Percentiles rank a stretch among this genome's conserved stretches.
These are phyloP conservation scores for Mungos mungo DNA, from an alignment of 2,113 vertebrate genomes.

Conservation along the genomic window DNA sequence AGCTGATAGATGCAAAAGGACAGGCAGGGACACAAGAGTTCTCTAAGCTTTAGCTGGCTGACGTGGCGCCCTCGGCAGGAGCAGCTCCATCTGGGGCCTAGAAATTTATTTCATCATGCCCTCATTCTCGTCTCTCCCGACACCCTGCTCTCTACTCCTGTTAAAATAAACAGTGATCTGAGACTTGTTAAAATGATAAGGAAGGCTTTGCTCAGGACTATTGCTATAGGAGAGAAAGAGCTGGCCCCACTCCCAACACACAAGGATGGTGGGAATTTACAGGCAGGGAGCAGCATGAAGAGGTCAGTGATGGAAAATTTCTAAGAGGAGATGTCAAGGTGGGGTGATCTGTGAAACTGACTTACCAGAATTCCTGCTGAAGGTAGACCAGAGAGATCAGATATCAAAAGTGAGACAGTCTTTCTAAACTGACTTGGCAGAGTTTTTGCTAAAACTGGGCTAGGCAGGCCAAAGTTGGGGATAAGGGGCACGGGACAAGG, in stretches of 20 bases:
- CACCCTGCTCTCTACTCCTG: background rate
- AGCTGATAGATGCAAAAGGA: background rate
- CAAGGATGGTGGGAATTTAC: background rate
- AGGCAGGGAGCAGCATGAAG: background rate
- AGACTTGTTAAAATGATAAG: background rate
- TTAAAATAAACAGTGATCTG: background rate
- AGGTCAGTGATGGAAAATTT: background rate
- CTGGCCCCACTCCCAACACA: background rate
- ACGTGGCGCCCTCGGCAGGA: background rate
- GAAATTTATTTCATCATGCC: background rate
- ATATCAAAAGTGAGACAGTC: background rate
- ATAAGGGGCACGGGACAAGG: background rate
- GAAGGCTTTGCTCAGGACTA: background rate
- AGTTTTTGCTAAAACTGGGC: background rate
- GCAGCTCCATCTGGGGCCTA: background rate
- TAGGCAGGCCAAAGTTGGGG: background rate
- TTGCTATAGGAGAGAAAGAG: background rate
- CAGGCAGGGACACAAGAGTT: background rate
- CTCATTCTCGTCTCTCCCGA: background rate
- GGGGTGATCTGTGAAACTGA: background rate
- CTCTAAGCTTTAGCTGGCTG: background rate
- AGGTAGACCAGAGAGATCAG: background rate
- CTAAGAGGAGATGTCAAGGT: background rate
- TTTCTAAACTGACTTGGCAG: background rate
- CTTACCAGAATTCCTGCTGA: background rate